Conservation (phyloP, 1,140 invertebrate genomes). For the Cyclina sinensis region DNA sequence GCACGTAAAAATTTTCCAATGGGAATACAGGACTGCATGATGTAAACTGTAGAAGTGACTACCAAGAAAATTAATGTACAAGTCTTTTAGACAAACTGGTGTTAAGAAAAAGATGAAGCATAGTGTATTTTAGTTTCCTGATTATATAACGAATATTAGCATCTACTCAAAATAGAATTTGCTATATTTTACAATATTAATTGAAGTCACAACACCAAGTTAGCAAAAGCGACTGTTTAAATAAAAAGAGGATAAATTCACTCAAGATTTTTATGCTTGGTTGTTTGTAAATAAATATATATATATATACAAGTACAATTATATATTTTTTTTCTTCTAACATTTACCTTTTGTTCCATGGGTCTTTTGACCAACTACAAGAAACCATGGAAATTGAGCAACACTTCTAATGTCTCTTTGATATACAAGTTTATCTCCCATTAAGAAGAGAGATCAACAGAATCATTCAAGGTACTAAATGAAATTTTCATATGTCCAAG, state of each 20-base stretch:
- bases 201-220: neutral
- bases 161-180: neutral
- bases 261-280: neutral
- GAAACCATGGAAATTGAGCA: neutral
- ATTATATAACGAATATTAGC: neutral
- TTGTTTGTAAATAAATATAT: no score
- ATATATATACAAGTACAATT: neutral
- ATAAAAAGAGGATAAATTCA: neutral
- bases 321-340: neutral
- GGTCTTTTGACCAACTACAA: conserved; percentile 39
- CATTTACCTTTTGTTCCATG: conserved; percentile 32
- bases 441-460: no score
- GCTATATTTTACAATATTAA: neutral
- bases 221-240: conserved; percentile 15
- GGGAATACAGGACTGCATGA: no score
- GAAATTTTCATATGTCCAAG: no score
- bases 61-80: no score
- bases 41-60: no score
- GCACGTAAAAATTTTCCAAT: no score
- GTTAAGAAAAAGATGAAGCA: no score
- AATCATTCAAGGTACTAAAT: no score
- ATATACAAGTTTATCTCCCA: no score
- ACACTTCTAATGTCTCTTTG: no score
- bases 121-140: neutral
- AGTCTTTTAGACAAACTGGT: no score